Base-by-base conservation (phyloP, 2,888 invertebrate species). In the Choristoneura rosaceana region DNA sequence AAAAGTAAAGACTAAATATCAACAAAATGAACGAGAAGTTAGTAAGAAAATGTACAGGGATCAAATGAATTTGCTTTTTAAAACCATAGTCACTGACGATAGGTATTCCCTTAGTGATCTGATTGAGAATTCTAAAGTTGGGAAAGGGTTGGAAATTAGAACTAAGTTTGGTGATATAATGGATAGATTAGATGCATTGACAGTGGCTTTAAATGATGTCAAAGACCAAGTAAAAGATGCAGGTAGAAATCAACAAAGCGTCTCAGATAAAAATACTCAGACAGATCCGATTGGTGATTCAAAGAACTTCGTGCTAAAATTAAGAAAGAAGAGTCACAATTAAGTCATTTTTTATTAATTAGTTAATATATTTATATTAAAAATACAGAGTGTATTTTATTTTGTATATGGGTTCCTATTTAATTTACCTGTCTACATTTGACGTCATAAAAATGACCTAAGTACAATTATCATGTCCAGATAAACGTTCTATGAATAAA, bases 181-280 rank as follows among this genome's bases (percentile, higher is more conserved):
- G 67, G 67, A 55, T 33, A 41, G 73, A 25, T 55, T 74, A n/a
- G 71, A 65, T 33, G 63, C 73, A 3, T 25, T 74, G 15, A 34
- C 50, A 3, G 55, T 47, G 12, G 74, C 63, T 4, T 34, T 74
- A 15, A 45, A 15, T n/a, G 74, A 74, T 15, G 71, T 71, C 5
- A 74, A 69, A 15, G 71, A 74, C 17, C 63, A 73, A 52, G 58
- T 74, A 33, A 61, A 55, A 12, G 67, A 67, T 67, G 17, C 67
- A 67, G 67, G 62, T 12, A 67, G 45, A 45, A 71, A 67, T 10
- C 71, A 71, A 47, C 55, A 67, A 8, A 67, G 67, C n/a, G 67
- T 71, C 12, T 62, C 71, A n/a, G 71, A 71, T 67, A 71, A 71
- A 62, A 71, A 55, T 71, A 67, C 67, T 67, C 71, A 71, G 50